Evolutionary conservation across 2,797 vertebrate genomes (phyloP).

Genomic region (Malacoraja senta): DNA sequence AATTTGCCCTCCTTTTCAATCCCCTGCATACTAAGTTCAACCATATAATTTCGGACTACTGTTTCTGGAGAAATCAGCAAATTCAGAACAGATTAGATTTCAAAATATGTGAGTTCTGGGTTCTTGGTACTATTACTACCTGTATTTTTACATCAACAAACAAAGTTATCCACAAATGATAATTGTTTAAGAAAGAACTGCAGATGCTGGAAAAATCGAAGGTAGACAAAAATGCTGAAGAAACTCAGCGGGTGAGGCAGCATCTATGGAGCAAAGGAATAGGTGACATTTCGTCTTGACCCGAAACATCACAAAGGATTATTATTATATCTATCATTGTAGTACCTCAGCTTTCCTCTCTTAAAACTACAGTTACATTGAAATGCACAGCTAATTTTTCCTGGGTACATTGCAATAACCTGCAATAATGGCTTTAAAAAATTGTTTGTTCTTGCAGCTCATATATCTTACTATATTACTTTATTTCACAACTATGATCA

Average conservation of each 20-base stretch:
- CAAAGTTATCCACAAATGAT: background rate
- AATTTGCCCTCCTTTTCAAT: background rate
- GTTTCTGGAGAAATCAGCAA: background rate
- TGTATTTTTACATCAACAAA: background rate
- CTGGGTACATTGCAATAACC: background rate
- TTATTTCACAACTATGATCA: background rate
- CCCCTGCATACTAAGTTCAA: background rate
- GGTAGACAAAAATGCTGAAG: too few species aligned
- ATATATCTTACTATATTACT: background rate
- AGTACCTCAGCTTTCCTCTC: background rate
- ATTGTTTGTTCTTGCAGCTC: background rate
- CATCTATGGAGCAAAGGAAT: too few species aligned
- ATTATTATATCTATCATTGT: background rate
- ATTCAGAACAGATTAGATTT: background rate
- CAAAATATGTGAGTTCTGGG: background rate
- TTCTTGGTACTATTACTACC: background rate
- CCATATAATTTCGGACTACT: background rate
- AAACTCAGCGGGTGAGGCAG: too few species aligned
- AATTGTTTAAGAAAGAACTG: background rate
- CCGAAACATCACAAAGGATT: background rate
- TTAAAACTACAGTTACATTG: background rate
- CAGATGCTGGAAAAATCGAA: too few species aligned
- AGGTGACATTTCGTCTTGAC: too few species aligned
- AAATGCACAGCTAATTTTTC: background rate
- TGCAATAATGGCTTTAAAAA: background rate